A percentile compares a stretch with the other conserved stretches of the same genome.
These are phyloP conservation scores for Thecocarcelia acutangulata DNA, from an alignment of 2,888 invertebrate genomes.

Conservation along the genomic window DNA sequence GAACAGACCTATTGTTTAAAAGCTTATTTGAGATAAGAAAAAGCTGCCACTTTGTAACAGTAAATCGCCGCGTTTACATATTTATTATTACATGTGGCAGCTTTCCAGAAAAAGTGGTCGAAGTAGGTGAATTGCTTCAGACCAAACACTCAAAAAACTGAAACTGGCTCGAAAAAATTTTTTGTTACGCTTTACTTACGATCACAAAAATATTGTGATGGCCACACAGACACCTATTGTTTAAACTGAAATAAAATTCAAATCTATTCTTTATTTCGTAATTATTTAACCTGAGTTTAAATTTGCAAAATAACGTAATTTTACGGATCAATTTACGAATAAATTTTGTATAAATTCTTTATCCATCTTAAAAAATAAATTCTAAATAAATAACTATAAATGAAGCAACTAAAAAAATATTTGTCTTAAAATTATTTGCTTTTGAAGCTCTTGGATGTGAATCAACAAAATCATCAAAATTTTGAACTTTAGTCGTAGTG, in stretches of 20 bases:
- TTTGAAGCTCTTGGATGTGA: conserved; percentile 22
- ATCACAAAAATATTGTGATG: too few relatives aligned
- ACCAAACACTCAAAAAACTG: too few relatives aligned
- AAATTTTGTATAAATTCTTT: conserved; percentile 39
- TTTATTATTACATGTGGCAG: too few relatives aligned
- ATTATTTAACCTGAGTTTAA: conserved; percentile 62
- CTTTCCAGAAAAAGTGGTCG: too few relatives aligned
- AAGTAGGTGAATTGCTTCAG: too few relatives aligned
- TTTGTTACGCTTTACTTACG: too few relatives aligned
- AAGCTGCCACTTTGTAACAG: too few relatives aligned
- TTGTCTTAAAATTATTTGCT: conserved; percentile 25
- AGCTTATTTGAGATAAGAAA: too few relatives aligned
- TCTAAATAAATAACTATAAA: conserved; percentile 60
- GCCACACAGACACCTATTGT: too few relatives aligned
- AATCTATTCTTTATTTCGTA: conserved; percentile 37
- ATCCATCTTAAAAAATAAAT: conserved; percentile 44
- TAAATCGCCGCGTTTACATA: too few relatives aligned
- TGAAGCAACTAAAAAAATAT: conserved; percentile 33
- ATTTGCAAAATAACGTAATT: conserved; percentile 41
- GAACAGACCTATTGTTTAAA: too few relatives aligned
- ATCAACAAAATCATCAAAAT: conserved; percentile 50
- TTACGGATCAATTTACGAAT: conserved; percentile 45
- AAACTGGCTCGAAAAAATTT: too few relatives aligned
- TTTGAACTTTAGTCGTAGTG: conserved; percentile 51
- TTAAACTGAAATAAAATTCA: background rate